Base-by-base conservation (phyloP, 2,888 invertebrate species). In the Drosophila nigricruria region DNA sequence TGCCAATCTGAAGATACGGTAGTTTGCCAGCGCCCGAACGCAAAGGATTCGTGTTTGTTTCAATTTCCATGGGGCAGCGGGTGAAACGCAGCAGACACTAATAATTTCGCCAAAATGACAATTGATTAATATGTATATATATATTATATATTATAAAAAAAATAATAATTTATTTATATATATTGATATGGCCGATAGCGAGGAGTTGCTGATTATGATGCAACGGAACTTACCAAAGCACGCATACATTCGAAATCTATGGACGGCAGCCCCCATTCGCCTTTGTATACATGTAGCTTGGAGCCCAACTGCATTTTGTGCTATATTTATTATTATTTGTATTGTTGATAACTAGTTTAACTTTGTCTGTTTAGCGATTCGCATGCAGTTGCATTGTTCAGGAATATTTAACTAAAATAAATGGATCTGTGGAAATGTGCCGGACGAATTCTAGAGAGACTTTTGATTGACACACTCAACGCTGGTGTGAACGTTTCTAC, bases 191-290 rank as follows among this genome's bases (percentile, higher is more conserved):
- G 69, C 78, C 75, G 69, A 73, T 66, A 66, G 59, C 58, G 40
- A 61, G 69, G 49, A 58, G 69, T 56, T 32, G 49, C 45, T 43
- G 69, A 77, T 71, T 79, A 74, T 88, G 91, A 91, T 90, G 88
- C 90, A 91, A 90, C 81, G 76, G 38, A 77, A 83, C 94, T 94
- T 92, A 97, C 96, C 94, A 98, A 94, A 89, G 96, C 95, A 93
- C 97, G 95, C 50, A 97, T 94, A 91, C 97, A 97, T 91, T 96
- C 95, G 70, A 96, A 94, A 94, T 98, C 97, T 68, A 98, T 94
- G 0, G 97, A 97, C 0, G 97, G 96, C 58, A 98, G 93, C 25
- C 97, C 97, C 95, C 96, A 98, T 92, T 97, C 97, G 23, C 97
- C 97, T 90, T 96, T 95, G 95, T 97, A 97, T 78, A 97, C 95